phyloP scores from a whole-genome alignment of 2,888 invertebrate species.

The Mesochorus sp. region DNA sequence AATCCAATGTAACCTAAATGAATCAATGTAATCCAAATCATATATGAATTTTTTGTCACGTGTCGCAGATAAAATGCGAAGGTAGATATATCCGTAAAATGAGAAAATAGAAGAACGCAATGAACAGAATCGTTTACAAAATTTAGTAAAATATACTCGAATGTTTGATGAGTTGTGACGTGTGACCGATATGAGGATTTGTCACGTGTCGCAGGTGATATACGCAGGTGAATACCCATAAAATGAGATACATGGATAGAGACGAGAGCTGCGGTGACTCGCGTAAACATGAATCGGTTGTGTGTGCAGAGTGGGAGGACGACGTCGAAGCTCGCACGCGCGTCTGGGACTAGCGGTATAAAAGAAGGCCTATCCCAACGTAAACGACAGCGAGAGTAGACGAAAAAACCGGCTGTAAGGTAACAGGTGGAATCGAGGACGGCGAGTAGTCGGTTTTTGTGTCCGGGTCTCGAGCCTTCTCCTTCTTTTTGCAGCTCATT shows the following conservation, averaged over 20 bases:
- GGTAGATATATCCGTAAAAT: too few species aligned
- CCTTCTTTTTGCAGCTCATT: conserved; percentile 11
- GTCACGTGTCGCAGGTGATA: conserved; percentile 45
- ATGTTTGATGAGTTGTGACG: too few species aligned
- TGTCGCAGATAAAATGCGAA: too few species aligned
- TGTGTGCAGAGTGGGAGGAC: conserved; percentile 20
- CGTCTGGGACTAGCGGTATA: conserved; percentile 62
- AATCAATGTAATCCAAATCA: too few species aligned
- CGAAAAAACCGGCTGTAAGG: conserved; percentile 44
- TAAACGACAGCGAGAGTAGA: conserved; percentile 61
- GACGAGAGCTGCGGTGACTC: conserved; percentile 37
- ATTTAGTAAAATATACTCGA: too few species aligned
- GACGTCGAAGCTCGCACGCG: conserved; percentile 28
- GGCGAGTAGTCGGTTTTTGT: conserved; percentile 32
- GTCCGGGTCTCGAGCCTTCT: conserved; percentile 4
- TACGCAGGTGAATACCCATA: conserved; percentile 14
- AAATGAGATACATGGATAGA: conserved; percentile 10
- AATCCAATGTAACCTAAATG: too few species aligned
- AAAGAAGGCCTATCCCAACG: conserved; percentile 65
- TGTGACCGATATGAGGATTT: too few species aligned
- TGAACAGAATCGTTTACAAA: too few species aligned
- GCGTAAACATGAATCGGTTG: neutral
- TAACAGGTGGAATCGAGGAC: conserved; percentile 27
- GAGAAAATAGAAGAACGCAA: too few species aligned
- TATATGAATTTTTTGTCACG: too few species aligned